These are phyloP conservation scores for Catocala fraxini DNA, from an alignment of 2,888 invertebrate species.

Conservation along the genomic window DNA sequence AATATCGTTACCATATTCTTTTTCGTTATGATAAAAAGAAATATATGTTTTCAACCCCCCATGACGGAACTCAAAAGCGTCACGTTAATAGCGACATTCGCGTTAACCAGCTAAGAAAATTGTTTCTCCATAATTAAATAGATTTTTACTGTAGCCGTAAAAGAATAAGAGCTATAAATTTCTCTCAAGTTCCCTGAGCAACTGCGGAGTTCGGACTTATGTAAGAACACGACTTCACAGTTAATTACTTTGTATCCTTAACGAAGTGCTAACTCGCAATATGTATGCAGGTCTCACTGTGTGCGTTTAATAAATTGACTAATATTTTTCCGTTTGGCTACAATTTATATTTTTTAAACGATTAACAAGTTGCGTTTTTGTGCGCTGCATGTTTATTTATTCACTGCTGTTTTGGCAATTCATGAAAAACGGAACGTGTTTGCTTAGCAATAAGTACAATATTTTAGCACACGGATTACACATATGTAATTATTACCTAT, in stretches of 20 bases:
- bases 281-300: conserved; percentile 61
- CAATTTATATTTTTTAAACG: conserved; percentile 8
- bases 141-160: conserved; percentile 54
- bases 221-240: conserved; percentile 67
- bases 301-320: conserved; percentile 56
- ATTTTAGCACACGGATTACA: no score
- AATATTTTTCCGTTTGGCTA: conserved; percentile 31
- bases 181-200: conserved; percentile 54
- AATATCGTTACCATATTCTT: no score
- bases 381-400: neutral
- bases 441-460: no score
- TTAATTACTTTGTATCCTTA: conserved; percentile 80
- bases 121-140: conserved; percentile 61
- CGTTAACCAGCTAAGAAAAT: conserved; percentile 43
- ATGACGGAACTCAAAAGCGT: no score
- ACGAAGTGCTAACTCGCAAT: conserved; percentile 75
- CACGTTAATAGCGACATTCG: neutral
- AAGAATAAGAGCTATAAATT: conserved; percentile 71
- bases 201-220: conserved; percentile 57
- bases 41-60: no score
- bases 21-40: no score
- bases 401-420: neutral
- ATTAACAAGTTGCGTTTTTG: conserved; percentile 2
- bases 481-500: no score
- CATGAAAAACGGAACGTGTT: no score